A percentile compares a stretch with the other conserved stretches of the same genome.
Conservation (phyloP, 23 tunicate genomes). For the Phallusia fumigata region DNA sequence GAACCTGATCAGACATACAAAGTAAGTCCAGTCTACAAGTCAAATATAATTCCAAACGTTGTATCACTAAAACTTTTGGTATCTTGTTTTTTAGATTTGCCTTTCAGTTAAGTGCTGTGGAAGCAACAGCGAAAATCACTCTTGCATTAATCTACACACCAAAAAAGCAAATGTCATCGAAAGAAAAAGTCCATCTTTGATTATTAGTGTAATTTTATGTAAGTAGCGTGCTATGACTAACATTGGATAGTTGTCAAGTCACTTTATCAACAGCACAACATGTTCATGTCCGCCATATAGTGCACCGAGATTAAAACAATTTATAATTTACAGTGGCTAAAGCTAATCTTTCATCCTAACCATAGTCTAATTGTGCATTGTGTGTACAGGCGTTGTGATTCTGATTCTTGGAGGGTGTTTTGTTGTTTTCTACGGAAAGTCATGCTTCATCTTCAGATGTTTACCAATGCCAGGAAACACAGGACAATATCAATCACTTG, state of each 20-base stretch:
- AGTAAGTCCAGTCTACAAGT: not conserved
- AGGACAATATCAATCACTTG: not conserved
- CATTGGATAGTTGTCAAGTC: no score
- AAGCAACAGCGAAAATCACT: not conserved
- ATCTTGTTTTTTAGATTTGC: not conserved
- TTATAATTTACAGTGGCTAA: not conserved
- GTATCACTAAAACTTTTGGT: not conserved
- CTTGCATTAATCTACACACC: not conserved
- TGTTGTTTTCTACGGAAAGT: slow-evolving; percentile 15
- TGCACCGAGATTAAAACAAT: no score
- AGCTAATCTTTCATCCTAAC: not conserved
- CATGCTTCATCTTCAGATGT: not conserved
- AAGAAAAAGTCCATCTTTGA: not conserved
- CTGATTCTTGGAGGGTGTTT: not conserved
- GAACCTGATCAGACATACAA: slow-evolving; percentile 34
- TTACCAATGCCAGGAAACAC: not conserved
- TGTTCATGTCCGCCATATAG: no score
- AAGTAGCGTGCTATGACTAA: not conserved
- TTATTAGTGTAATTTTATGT: not conserved
- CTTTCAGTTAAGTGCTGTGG: not conserved
- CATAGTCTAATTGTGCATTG: no score
- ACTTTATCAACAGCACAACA: no score
- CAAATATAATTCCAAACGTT: not conserved
- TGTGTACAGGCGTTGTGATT: slow-evolving; percentile 18
- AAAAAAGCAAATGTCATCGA: not conserved